Base-by-base conservation (phyloP, 2,888 invertebrate genomes). In the Parnassius orleans region DNA sequence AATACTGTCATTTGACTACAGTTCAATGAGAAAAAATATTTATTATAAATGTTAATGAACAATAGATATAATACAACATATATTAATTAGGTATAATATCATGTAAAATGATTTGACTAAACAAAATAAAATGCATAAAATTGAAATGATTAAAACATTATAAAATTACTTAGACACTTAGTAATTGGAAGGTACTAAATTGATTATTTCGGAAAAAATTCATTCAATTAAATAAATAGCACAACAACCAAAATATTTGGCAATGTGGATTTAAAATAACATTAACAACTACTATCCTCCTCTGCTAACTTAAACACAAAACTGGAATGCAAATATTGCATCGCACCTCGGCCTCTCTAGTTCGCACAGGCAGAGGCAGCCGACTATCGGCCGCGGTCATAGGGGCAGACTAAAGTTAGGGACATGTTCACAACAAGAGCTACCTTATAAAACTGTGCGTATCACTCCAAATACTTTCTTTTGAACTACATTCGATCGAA, bases 1-100 rank as follows among this genome's bases (percentile, higher is more conserved):
- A 92, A 92, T 92, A 92, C 92, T 92, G 92, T 89, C 90, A 92
- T 92, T 92, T 92, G 92, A 92, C 92, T 92, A 92, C 90, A 89
- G 88, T 90, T 92, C 86, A 83, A 81, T 87, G 86, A 90, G 85
- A 90, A 86, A 90, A 86, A 86, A 87, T 82, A 86, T 80, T 83
- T 83, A 85, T 81, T 72, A 85, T 80, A 77, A 78, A 81, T 85
- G 85, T 81, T 78, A 86, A 86, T 83, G 84, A 90, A 88, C 84
- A 84, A 87, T 88, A 86, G 72, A 87, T 86, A 87, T 76, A 85
- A 82, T 84, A 87, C 80, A 88, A 87, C 84, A 81, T 77, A 85
- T 80, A 63, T 60, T 78, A 85, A 63, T 60, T 78, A 85, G 79
- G 81, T 85, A 86, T 87, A 89, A 86, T 89, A 87, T 87, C 83